These are phyloP conservation scores for Microplitis deprimator DNA, from an alignment of 2,888 invertebrate genomes.

Conservation along the genomic window DNA sequence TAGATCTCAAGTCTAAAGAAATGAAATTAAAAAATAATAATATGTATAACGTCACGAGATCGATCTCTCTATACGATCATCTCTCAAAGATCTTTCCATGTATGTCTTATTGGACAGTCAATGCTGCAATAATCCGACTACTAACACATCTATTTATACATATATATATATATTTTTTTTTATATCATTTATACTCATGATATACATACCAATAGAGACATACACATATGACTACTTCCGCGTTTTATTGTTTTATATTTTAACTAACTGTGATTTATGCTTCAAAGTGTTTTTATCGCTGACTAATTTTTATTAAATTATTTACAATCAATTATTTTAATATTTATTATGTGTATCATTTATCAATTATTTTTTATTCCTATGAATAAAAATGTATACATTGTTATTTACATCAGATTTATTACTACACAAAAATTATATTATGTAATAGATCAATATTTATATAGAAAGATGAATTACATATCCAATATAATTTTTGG, in stretches of 20 bases:
- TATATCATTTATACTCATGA: neutral
- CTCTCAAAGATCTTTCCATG: conserved; percentile 28
- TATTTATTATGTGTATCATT: neutral
- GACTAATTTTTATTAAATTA: conserved; percentile 40
- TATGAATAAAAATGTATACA: too few relatives aligned
- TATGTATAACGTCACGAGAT: conserved; percentile 43
- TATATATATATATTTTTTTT: too few relatives aligned
- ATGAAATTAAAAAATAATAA: conserved; percentile 42
- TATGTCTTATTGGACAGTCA: neutral
- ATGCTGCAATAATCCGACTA: neutral
- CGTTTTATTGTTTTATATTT: conserved; percentile 30
- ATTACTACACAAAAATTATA: too few relatives aligned
- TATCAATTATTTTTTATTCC: conserved; percentile 6
- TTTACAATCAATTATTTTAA: conserved; percentile 2
- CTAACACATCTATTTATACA: neutral
- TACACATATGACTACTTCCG: conserved; percentile 39
- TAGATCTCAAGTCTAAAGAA: conserved; percentile 25
- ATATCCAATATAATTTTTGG: too few relatives aligned
- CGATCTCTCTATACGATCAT: conserved; percentile 40
- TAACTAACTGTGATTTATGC: conserved; percentile 33
- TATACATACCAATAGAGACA: conserved; percentile 21
- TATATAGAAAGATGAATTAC: too few relatives aligned
- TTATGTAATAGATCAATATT: too few relatives aligned
- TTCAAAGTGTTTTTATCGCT: conserved; percentile 38
- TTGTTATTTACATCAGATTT: too few relatives aligned